A percentile compares a stretch with the other conserved stretches of the same genome.
Evolutionary conservation across 2,888 invertebrate species (phyloP).

Genomic region (Coleophora flavipennella): DNA sequence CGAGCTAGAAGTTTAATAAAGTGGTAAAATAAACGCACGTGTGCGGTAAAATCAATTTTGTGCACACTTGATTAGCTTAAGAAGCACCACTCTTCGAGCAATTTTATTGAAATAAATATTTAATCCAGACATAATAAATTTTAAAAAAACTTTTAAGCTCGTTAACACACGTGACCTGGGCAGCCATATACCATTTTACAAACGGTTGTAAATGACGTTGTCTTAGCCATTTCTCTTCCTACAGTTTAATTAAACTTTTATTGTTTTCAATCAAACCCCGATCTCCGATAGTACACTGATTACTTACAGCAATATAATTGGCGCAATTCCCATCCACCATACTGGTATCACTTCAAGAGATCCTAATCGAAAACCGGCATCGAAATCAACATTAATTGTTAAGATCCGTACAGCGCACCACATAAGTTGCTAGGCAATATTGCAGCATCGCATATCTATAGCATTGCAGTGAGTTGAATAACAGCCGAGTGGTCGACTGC

Average conservation of each 20-base stretch:
- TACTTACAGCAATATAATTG: conserved; percentile 44
- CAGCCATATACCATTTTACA: background rate
- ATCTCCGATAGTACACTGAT: conserved; percentile 20
- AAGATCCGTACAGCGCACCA: conserved; percentile 29
- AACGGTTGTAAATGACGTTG: background rate
- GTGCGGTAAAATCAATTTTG: too few relatives aligned
- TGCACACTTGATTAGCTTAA: too few relatives aligned
- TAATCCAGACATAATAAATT: too few relatives aligned
- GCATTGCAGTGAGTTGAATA: background rate
- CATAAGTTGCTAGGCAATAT: background rate
- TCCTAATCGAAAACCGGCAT: conserved; percentile 55
- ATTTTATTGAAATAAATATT: too few relatives aligned
- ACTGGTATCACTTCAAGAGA: conserved; percentile 23
- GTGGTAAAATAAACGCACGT: too few relatives aligned
- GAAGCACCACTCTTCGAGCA: too few relatives aligned
- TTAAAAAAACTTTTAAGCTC: too few relatives aligned
- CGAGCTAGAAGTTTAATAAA: too few relatives aligned
- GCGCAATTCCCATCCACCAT: conserved; percentile 46
- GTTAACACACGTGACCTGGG: too few relatives aligned
- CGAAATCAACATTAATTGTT: conserved; percentile 61
- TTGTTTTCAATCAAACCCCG: conserved; percentile 30
- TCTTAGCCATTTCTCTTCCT: background rate
- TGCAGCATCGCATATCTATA: background rate
- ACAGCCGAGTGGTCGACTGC: background rate
- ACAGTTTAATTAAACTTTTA: conserved; percentile 31